These are phyloP conservation scores for Hyperopisus bebe DNA, from an alignment of 2,113 vertebrate species.

Conservation along the genomic window DNA sequence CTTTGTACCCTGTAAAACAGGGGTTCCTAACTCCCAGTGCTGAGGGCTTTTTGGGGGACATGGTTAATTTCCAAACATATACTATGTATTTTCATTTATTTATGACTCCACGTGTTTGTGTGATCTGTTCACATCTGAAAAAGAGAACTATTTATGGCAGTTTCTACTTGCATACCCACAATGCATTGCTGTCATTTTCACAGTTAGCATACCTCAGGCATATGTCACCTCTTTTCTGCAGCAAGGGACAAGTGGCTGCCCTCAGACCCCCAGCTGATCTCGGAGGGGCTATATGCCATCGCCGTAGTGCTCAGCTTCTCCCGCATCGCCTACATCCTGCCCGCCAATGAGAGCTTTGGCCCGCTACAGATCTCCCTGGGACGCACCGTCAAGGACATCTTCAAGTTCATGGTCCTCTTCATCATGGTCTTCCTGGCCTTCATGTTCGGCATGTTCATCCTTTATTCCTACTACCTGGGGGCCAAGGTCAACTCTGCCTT, in stretches of 20 bases:
- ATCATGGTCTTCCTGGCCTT: constrained; percentile 89
- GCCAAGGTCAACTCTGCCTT: constrained; percentile 83
- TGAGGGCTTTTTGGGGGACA: not conserved
- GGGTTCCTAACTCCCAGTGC: not conserved
- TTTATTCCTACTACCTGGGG: constrained; percentile 85
- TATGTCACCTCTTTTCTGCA: constrained; percentile 39
- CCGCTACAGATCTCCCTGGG: constrained; percentile 86
- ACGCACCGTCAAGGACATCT: constrained; percentile 85
- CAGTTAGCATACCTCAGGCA: not conserved
- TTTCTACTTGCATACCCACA: not conserved
- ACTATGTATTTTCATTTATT: not conserved
- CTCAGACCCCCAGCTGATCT: constrained; percentile 85
- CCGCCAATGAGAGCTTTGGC: constrained; percentile 86
- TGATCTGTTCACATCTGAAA: not conserved
- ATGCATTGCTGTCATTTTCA: not conserved
- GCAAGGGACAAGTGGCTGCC: constrained; percentile 85
- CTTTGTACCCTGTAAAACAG: not conserved
- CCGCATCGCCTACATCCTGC: constrained; percentile 80
- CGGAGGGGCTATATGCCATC: constrained; percentile 81
- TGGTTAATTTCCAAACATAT: not conserved
- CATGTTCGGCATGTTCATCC: constrained; percentile 90
- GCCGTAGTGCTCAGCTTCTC: constrained; percentile 84
- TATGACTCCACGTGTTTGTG: not conserved
- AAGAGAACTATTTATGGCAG: not conserved
- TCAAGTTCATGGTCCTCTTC: constrained; percentile 91